Conservation (phyloP, 2,797 vertebrate genomes). For the Sphenopsis melanotis region DNA sequence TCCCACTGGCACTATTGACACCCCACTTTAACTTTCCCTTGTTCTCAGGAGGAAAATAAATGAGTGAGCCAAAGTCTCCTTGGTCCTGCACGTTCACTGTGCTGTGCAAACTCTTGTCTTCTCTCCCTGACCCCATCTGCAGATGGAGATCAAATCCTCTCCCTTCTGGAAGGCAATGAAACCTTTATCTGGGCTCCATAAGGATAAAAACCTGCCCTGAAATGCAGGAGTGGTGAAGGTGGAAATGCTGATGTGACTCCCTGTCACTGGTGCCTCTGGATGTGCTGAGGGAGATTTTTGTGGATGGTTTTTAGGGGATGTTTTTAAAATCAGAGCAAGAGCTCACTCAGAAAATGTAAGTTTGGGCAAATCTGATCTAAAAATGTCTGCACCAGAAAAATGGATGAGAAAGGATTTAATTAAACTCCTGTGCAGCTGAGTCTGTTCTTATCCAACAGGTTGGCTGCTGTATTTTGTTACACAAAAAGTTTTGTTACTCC, state of each 20-base stretch:
- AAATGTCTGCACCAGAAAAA: not conserved
- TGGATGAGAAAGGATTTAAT: not conserved
- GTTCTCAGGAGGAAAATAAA: not conserved
- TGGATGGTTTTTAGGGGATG: fast-evolving
- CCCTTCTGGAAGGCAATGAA: not conserved
- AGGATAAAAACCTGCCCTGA: not conserved
- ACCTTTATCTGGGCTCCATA: not conserved
- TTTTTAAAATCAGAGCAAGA: not conserved
- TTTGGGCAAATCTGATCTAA: not conserved
- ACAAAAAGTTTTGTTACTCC: not conserved
- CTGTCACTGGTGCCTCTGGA: not conserved
- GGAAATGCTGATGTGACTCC: not conserved
- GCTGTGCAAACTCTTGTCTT: not conserved
- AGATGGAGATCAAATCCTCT: not conserved
- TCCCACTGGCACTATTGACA: not conserved
- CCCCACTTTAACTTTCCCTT: not conserved
- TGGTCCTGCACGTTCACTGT: fast-evolving
- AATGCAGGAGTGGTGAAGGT: not conserved
- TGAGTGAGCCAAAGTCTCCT: not conserved
- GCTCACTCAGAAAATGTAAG: not conserved
- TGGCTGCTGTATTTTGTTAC: not conserved
- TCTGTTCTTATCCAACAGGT: fast-evolving
- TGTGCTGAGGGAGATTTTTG: not conserved
- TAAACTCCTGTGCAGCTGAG: not conserved
- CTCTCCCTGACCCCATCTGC: fast-evolving